Base-by-base conservation (phyloP, 1,140 invertebrate species). In the Diorhabda carinulata region DNA sequence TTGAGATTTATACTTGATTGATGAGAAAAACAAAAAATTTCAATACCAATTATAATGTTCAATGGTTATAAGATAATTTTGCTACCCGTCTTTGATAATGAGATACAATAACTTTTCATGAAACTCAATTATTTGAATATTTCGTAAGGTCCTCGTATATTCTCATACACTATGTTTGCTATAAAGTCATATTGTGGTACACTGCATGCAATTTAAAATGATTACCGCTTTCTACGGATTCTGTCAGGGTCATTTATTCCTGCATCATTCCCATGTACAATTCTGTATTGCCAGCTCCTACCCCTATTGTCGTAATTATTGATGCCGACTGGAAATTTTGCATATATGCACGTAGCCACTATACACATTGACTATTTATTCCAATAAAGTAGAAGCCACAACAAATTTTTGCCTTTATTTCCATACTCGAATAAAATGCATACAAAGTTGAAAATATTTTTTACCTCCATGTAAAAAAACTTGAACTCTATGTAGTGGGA, bases 161-260 rank as follows among this genome's bases (percentile, higher is more conserved):
- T 2, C 47, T 2, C n/a, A 52, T 4, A 61, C 56, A 52, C 25
- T 47, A 40, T 59, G 58, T 65, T 8, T 64, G 56, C 68, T 64
- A 71, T 70, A 73, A 73, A 73, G 73, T 75, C 71, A 75, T 75
- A 75, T 73, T 73, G 72, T 71, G 68, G 70, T 72, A 71, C 67
- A 73, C 59, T 70, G 71, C 69, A 64, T 66, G 71, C 71, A 71
- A 75, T 75, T 73, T 75, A 75, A 75, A 75, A 75, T 72, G 71
- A 75, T 75, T 75, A 72, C 68, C 60, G 69, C 70, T 74, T 74
- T 70, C 69, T 69, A 64, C 64, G 68, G 71, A 71, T 71, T 68
- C 68, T 65, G 52, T 25, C 40, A 45, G 52, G 52, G 41, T 52
- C 52, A 43, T 65, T 65, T 65, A 52, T 65, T 57, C 64, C 64